Percentiles rank a stretch among this genome's conserved stretches.
phyloP scores from a whole-genome alignment of 2,113 vertebrate genomes.

The Prolemur simus region DNA sequence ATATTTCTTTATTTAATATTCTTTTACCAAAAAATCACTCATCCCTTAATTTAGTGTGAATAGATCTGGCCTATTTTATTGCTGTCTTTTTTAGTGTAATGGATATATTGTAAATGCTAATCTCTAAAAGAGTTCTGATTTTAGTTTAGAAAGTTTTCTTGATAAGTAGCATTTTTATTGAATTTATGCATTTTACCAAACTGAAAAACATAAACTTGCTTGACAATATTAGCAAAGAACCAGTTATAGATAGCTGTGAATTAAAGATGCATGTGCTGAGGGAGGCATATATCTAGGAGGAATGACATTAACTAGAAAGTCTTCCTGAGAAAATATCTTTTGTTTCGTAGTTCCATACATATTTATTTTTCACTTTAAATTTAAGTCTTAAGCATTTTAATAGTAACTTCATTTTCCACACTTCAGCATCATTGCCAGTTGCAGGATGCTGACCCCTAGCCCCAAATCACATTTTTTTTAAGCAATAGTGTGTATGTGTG shows the following conservation, averaged over 20 bases:
- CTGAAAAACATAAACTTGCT: neutral
- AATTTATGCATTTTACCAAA: slow-evolving; percentile 19
- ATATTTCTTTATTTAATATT: neutral
- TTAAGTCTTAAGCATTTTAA: neutral
- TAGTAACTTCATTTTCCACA: slow-evolving; percentile 10
- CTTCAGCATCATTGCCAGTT: neutral
- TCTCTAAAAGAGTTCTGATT: slow-evolving; percentile 7
- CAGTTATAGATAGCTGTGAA: neutral
- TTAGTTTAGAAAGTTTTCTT: neutral
- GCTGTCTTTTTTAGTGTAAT: neutral
- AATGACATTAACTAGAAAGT: neutral
- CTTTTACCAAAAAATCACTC: neutral
- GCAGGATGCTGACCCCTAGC: neutral
- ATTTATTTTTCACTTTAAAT: neutral
- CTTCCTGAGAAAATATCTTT: neutral
- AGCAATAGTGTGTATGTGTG: neutral
- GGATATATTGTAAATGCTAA: neutral
- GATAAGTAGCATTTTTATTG: neutral
- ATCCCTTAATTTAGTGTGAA: neutral
- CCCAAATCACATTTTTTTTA: neutral
- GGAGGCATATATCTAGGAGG: neutral
- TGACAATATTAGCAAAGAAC: slow-evolving; percentile 9
- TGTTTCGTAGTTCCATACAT: neutral
- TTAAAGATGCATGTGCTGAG: neutral
- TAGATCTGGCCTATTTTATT: neutral